Evolutionary conservation across 1,140 invertebrate species (phyloP).

Genomic region (Piezodorus guildinii): DNA sequence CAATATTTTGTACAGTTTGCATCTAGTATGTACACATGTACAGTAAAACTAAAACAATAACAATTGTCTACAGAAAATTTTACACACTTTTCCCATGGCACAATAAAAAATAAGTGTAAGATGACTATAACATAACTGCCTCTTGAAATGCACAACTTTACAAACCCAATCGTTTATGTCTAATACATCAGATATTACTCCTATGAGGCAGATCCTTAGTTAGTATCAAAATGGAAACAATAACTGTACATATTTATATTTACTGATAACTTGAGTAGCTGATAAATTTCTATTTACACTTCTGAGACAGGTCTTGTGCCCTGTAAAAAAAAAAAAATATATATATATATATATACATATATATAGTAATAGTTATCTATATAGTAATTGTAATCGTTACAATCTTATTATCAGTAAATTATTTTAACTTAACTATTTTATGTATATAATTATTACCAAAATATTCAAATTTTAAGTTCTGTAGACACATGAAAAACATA

Average conservation of each 20-base stretch:
- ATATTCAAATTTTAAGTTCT: no score
- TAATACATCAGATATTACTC: neutral
- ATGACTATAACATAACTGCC: constrained; percentile 2
- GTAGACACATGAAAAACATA: no score
- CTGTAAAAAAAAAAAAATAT: constrained; percentile 16
- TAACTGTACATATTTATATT: constrained; percentile 15
- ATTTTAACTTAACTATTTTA: no score
- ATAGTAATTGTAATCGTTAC: no score
- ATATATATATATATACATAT: no score
- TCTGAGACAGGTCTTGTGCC: constrained; percentile 22
- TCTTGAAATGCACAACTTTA: neutral
- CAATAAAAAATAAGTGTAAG: constrained; percentile 6
- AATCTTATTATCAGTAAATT: no score
- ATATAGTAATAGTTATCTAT: no score
- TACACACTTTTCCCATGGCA: constrained; percentile 14
- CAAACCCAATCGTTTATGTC: no score
- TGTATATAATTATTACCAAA: no score
- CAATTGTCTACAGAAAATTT: constrained; percentile 9
- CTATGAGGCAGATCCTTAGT: neutral
- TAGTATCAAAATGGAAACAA: constrained; percentile 13
- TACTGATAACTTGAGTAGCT: constrained; percentile 1
- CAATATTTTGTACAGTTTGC: neutral
- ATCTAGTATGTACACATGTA: constrained; percentile 11
- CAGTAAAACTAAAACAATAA: constrained; percentile 10
- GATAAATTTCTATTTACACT: constrained; percentile 21